Evolutionary conservation across 2,113 vertebrate genomes (phyloP).

Genomic region (Syngnathus typhle): DNA sequence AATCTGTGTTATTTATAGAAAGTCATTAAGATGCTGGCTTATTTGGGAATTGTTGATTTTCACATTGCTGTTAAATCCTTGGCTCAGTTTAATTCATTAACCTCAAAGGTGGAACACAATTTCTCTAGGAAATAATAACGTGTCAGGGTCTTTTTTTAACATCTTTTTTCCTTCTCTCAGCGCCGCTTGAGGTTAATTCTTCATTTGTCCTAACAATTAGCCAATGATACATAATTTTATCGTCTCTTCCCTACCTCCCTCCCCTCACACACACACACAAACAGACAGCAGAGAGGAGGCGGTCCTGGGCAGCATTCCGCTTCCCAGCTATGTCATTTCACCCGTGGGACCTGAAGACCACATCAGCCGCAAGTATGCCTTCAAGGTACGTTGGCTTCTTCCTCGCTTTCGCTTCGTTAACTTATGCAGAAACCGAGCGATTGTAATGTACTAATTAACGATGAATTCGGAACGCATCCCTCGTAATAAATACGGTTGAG

Average conservation of each 20-base stretch:
- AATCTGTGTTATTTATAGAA: constrained; percentile 41
- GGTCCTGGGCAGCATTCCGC: constrained; percentile 88
- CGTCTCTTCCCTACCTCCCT: constrained; percentile 17
- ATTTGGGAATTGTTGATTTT: not conserved
- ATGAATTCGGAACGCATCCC: too few species aligned
- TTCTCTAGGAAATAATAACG: not conserved
- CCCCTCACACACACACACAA: constrained; percentile 12
- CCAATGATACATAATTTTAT: constrained; percentile 10
- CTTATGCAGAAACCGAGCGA: not conserved
- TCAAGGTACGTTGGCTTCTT: constrained; percentile 78
- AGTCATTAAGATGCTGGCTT: constrained; percentile 23
- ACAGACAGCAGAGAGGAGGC: constrained; percentile 93
- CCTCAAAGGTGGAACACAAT: not conserved
- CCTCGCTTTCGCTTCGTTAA: not conserved
- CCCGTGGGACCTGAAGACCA: constrained; percentile 84
- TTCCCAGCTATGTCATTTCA: constrained; percentile 88
- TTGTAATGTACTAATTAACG: too few species aligned
- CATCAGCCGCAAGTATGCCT: constrained; percentile 91
- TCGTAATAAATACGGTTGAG: too few species aligned
- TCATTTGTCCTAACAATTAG: not conserved
- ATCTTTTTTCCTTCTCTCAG: not conserved
- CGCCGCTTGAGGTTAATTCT: not conserved
- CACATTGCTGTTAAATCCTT: not conserved
- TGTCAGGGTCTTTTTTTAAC: too few species aligned
- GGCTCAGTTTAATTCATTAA: not conserved